Conservation (phyloP, 2,797 vertebrate species). For the Prionace glauca region DNA sequence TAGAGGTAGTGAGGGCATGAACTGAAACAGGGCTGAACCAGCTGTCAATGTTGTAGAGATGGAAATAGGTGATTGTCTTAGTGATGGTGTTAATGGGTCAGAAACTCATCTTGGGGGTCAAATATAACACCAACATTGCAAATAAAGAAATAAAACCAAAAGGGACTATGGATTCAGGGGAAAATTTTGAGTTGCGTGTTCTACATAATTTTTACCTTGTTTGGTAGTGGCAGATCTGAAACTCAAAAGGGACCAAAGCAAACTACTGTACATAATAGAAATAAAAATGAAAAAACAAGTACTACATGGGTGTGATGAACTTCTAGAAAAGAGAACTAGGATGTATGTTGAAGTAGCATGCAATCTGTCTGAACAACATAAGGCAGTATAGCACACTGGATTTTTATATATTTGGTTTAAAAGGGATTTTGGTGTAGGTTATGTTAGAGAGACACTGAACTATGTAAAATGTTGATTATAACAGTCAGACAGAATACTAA, state of each 20-base stretch:
- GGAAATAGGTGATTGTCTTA: not conserved
- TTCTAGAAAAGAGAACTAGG: not conserved
- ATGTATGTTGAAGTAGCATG: not conserved
- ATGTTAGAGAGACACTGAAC: not conserved
- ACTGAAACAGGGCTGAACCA: not conserved
- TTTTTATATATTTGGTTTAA: not conserved
- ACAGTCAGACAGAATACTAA: not conserved
- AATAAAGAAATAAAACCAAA: not conserved
- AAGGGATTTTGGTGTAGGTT: not conserved
- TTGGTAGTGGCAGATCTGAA: not conserved
- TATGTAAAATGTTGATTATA: not conserved
- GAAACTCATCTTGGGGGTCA: not conserved
- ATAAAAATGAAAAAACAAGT: not conserved
- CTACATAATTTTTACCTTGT: not conserved
- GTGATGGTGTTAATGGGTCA: not conserved
- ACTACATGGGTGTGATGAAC: not conserved
- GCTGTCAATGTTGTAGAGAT: not conserved
- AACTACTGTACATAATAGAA: not conserved
- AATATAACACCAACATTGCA: not conserved
- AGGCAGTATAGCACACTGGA: not conserved
- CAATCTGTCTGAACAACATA: not conserved
- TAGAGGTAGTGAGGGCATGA: not conserved
- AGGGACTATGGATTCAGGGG: not conserved
- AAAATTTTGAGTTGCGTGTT: not conserved
- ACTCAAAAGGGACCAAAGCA: not conserved